These are phyloP conservation scores for Apis laboriosa DNA, from an alignment of 1,140 invertebrate species.

Conservation along the genomic window DNA sequence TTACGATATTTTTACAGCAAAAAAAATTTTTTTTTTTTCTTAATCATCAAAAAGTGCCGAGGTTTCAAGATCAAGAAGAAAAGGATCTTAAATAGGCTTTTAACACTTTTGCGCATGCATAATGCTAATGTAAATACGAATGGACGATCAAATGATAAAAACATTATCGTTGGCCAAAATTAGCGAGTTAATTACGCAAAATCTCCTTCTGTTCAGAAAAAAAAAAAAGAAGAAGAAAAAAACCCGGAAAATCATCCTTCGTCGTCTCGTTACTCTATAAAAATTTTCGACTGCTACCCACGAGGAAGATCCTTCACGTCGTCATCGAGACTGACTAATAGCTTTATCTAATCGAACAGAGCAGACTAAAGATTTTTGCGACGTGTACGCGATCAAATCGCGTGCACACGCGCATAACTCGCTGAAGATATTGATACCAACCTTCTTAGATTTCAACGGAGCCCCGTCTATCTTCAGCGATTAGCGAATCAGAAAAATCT, in stretches of 20 bases:
- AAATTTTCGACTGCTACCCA: constrained; percentile 31
- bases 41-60: too few relatives aligned
- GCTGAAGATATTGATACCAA: constrained; percentile 37
- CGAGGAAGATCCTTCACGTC: not conserved
- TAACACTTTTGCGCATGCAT: not conserved
- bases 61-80: too few relatives aligned
- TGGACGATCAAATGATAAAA: too few relatives aligned
- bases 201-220: constrained; percentile 43
- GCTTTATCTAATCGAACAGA: constrained; percentile 10
- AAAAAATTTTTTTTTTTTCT: too few relatives aligned
- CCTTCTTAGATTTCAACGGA: constrained; percentile 53
- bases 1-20: too few relatives aligned
- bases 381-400: not conserved
- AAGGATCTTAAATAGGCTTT: too few relatives aligned
- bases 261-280: constrained; percentile 9
- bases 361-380: not conserved
- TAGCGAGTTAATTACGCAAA: too few relatives aligned
- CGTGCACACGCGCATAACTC: constrained; percentile 4
- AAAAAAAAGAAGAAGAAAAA: constrained; percentile 24
- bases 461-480: constrained; percentile 58
- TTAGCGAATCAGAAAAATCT: constrained; percentile 65
- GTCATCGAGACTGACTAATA: not conserved
- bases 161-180: too few relatives aligned
- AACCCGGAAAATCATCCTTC: too few relatives aligned
- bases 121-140: too few relatives aligned